These are phyloP conservation scores for Cotesia chilonis DNA, from an alignment of 1,140 invertebrate genomes.

Conservation along the genomic window DNA sequence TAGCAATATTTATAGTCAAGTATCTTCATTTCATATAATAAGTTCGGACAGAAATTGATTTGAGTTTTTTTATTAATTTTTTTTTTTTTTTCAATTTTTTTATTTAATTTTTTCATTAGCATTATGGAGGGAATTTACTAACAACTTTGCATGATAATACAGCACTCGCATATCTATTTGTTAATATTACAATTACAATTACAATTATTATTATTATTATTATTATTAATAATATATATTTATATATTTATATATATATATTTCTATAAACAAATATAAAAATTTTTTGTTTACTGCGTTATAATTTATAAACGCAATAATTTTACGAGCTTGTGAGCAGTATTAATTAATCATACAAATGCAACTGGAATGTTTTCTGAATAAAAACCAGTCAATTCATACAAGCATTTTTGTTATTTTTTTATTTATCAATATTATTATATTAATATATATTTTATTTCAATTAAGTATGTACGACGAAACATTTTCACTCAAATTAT, in stretches of 20 bases:
- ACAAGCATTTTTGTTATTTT: slow-evolving; percentile 14
- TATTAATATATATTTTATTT: slow-evolving; percentile 3
- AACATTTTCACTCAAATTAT: slow-evolving; percentile 19
- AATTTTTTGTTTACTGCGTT: slow-evolving; percentile 47
- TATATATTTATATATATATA: slow-evolving; percentile 12
- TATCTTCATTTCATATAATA: slow-evolving; percentile 35
- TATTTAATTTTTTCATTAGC: slow-evolving; percentile 42
- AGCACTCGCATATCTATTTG: slow-evolving; percentile 50
- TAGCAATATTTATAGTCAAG: slow-evolving; percentile 31
- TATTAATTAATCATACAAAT: slow-evolving; percentile 29
- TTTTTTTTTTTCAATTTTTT: slow-evolving; percentile 28
- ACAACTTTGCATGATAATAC: slow-evolving; percentile 57
- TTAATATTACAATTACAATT: too few species aligned
- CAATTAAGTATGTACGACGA: neutral
- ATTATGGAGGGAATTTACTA: slow-evolving; percentile 65
- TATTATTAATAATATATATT: too few species aligned
- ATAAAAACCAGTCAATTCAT: slow-evolving; percentile 2
- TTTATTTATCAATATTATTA: neutral
- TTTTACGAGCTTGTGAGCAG: slow-evolving; percentile 22
- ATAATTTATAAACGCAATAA: slow-evolving; percentile 12
- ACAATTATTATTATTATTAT: too few species aligned
- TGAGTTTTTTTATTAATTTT: slow-evolving; percentile 46
- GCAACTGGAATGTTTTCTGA: slow-evolving; percentile 37
- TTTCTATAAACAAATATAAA: slow-evolving; percentile 63
- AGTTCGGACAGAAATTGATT: slow-evolving; percentile 59